These are phyloP conservation scores for Pelmatolapia mariae DNA, from an alignment of 2,113 vertebrate species.

Conservation along the genomic window DNA sequence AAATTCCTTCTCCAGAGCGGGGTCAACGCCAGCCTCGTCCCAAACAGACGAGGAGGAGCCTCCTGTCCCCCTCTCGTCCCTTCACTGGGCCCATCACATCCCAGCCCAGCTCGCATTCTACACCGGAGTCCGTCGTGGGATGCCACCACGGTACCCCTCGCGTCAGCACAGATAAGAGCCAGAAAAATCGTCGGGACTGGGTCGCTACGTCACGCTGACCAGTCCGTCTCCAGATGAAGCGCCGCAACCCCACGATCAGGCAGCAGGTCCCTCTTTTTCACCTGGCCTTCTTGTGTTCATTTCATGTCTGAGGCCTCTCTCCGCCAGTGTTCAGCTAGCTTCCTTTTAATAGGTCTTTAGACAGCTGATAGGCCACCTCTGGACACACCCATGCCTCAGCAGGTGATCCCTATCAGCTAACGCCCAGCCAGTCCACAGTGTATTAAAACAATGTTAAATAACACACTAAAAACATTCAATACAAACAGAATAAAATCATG, in stretches of 20 bases:
- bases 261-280: background rate
- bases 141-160: background rate
- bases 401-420: too few relatives aligned
- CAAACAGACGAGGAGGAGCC: background rate
- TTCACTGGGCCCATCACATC: background rate
- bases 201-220: background rate
- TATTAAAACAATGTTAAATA: too few relatives aligned
- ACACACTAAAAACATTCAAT: too few relatives aligned
- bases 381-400: too few relatives aligned
- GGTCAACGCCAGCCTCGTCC: rapidly evolving
- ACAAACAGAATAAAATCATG: too few relatives aligned
- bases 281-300: too few relatives aligned
- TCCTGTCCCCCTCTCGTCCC: background rate
- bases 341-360: too few relatives aligned
- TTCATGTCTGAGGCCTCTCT: too few relatives aligned
- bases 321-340: too few relatives aligned
- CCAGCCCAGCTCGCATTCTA: background rate
- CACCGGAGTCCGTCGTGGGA: rapidly evolving
- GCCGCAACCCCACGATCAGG: background rate
- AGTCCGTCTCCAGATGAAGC: rapidly evolving
- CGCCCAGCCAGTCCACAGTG: too few relatives aligned
- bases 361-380: too few relatives aligned
- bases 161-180: background rate
- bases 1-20: background rate
- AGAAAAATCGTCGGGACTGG: background rate